A percentile compares a stretch with the other conserved stretches of the same genome.
Evolutionary conservation across 2,797 vertebrate species (phyloP).

Genomic region (Mus spretus): DNA sequence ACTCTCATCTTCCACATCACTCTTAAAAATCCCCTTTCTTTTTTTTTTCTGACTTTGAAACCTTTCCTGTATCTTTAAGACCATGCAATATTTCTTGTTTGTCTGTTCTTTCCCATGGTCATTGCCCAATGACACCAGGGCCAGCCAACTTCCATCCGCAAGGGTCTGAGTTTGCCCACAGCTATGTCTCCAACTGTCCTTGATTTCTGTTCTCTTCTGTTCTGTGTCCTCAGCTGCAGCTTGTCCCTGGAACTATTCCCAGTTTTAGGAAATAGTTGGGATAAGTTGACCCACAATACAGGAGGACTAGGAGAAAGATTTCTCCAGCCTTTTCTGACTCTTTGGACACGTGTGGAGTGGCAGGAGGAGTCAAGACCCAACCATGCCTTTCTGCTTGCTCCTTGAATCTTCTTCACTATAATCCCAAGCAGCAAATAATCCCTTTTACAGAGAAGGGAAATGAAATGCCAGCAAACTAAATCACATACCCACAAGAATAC

Average conservation of each 20-base stretch:
- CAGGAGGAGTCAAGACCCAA: neutral
- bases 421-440: neutral
- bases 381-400: neutral
- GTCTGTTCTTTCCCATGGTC: constrained; percentile 69
- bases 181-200: constrained; percentile 75
- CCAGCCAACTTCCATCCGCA: constrained; percentile 77
- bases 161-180: constrained; percentile 79
- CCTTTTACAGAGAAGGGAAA: constrained; percentile 1
- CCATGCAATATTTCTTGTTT: constrained; percentile 62
- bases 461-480: neutral
- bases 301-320: constrained; percentile 35
- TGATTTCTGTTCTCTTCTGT: constrained; percentile 77
- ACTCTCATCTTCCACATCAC: neutral
- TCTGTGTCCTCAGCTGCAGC: constrained; percentile 79
- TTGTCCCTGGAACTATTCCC: constrained; percentile 81
- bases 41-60: constrained; percentile 23
- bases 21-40: neutral
- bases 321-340: neutral
- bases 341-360: neutral
- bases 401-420: neutral
- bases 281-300: constrained; percentile 61
- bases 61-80: constrained; percentile 73
- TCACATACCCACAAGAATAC: neutral
- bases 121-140: constrained; percentile 76
- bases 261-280: constrained; percentile 69